Base-by-base conservation (phyloP, 2,888 invertebrate species). In the Meteorus colon region DNA sequence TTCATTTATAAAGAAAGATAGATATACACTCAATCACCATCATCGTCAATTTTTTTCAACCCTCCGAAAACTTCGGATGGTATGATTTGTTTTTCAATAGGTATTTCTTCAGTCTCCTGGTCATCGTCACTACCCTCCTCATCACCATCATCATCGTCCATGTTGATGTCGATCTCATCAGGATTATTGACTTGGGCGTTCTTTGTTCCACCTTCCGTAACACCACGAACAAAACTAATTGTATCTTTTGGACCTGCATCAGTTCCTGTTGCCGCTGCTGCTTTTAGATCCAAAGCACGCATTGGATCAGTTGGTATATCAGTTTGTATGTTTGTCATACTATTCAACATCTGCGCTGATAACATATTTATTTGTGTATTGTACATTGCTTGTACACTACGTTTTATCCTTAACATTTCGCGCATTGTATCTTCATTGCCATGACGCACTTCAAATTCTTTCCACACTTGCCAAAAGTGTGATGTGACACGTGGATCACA, bases 361-460 rank as follows among this genome's bases (percentile, higher is more conserved):
- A 99, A 98, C 96, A 98, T 98, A 89, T 99, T 99, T n/a, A 94
- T 94, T 91, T 99, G 98, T 0, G 98, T 99, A 89, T 99, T 99
- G 89, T 97, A 99, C 85, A 96, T 96, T 4, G 99, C 99, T 91
- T 98, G 98, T 0, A 99, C 97, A 86, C 98, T 98, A 83, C 99
- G 93, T 91, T 98, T 98, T 80, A 99, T 98, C 85, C 99, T 92
- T 83, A 99, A 91, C 98, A 99, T 98, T 91, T 99, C 99, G 65
- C 98, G 92, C 94, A 99, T 97, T 0, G 99, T 99, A 87, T 99
- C 99, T 90, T 99, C 99, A 90, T 99, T 99, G 19, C 99, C 99
- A 90, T 99, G 99, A 67, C 97, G 94, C 24, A 99, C 97, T 91
- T 99, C 99, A 91, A 99, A 99, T 86, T 99, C 98, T 89, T 98